A percentile compares a stretch with the other conserved stretches of the same genome.
These are phyloP conservation scores for Ferdinandea cuprea DNA, from an alignment of 2,888 invertebrate genomes.

Conservation along the genomic window DNA sequence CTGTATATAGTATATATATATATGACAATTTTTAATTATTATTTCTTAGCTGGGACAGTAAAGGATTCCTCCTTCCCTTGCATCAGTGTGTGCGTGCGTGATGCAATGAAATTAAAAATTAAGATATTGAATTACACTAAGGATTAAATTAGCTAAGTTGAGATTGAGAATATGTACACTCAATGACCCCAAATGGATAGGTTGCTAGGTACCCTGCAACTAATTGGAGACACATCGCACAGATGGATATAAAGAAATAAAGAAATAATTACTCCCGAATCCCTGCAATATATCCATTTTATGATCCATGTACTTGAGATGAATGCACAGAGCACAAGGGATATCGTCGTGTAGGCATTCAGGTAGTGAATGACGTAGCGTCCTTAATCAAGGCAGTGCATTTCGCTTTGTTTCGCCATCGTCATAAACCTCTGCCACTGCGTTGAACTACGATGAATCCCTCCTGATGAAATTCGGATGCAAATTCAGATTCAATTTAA, in stretches of 20 bases:
- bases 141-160: constrained; percentile 24
- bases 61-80: constrained; percentile 14
- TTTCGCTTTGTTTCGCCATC: constrained; percentile 44
- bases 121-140: constrained; percentile 23
- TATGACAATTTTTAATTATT: constrained; percentile 68
- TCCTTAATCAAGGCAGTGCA: constrained; percentile 32
- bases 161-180: too few relatives aligned
- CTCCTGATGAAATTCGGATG: constrained; percentile 55
- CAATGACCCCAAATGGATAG: too few relatives aligned
- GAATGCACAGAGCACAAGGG: constrained; percentile 2
- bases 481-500: constrained; percentile 57
- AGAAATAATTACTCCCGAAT: constrained; percentile 61
- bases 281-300: constrained; percentile 27
- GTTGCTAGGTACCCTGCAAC: too few relatives aligned
- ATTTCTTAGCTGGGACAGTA: constrained; percentile 37
- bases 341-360: constrained; percentile 17
- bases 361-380: constrained; percentile 32
- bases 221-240: constrained; percentile 48
- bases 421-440: constrained; percentile 1
- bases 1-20: neutral
- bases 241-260: constrained; percentile 13
- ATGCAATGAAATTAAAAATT: neutral
- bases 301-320: constrained; percentile 16
- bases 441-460: constrained; percentile 34
- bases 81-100: neutral